Conservation (phyloP, 2,797 vertebrate species). For the Silurus lanzhouensis region DNA sequence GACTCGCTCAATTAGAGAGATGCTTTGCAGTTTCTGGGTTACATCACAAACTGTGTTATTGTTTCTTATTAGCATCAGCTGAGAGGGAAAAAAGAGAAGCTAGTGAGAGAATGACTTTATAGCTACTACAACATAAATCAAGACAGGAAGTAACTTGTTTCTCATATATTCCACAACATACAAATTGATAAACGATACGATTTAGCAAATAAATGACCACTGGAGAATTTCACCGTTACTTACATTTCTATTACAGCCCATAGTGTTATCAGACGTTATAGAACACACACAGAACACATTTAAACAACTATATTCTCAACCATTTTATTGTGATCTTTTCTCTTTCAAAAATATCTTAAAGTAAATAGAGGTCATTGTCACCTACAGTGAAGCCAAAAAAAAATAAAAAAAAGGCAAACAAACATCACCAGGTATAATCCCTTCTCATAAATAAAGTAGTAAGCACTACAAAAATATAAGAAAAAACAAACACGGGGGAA, state of each 20-base stretch:
- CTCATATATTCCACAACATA: neutral
- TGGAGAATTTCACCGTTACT: neutral
- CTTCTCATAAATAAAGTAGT: conserved; percentile 55
- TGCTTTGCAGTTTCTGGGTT: neutral
- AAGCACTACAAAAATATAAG: conserved; percentile 16
- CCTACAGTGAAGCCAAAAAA: conserved; percentile 36
- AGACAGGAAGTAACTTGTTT: neutral
- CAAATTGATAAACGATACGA: neutral
- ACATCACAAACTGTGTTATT: neutral
- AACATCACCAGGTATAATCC: neutral
- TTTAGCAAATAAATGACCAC: neutral
- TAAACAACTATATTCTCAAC: conserved; percentile 34
- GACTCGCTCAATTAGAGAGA: neutral
- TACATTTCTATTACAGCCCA: neutral
- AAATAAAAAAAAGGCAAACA: neutral
- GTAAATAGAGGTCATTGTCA: conserved; percentile 40
- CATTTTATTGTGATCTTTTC: conserved; percentile 53
- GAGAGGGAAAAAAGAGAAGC: no score
- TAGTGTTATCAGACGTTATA: no score
- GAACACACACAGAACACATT: neutral
- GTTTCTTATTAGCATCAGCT: neutral
- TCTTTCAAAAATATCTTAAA: conserved; percentile 50
- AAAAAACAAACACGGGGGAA: no score
- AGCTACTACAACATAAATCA: neutral
- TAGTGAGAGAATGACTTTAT: neutral